Evolutionary conservation across 1,140 invertebrate species (phyloP).

Genomic region (Lutraria rhynchaena): DNA sequence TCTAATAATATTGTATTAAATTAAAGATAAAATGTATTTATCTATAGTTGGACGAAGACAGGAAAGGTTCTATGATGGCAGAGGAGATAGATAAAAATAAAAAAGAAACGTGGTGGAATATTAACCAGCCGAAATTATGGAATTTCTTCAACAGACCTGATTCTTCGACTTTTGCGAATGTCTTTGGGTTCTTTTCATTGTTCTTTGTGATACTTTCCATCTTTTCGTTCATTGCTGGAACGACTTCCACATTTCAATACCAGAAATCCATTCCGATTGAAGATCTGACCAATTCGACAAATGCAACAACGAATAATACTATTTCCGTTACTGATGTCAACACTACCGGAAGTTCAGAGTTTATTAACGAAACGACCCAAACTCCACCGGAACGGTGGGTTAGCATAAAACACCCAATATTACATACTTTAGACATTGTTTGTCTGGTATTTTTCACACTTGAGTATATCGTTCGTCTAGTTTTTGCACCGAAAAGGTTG

Average conservation of each 20-base stretch:
- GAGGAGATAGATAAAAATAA: not conserved
- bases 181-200: constrained; percentile 62
- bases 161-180: constrained; percentile 45
- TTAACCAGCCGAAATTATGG: constrained; percentile 40
- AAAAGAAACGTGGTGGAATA: constrained; percentile 49
- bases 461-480: constrained; percentile 80
- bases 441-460: constrained; percentile 82
- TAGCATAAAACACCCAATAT: constrained; percentile 48
- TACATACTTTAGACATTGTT: constrained; percentile 67
- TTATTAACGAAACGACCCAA: not conserved
- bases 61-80: constrained; percentile 39
- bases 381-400: not conserved
- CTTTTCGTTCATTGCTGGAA: constrained; percentile 67
- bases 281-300: too few species aligned
- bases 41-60: constrained; percentile 61
- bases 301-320: not conserved
- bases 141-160: constrained; percentile 49
- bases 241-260: constrained; percentile 50
- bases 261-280: not conserved
- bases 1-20: too few species aligned
- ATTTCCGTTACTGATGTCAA: not conserved
- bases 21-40: too few species aligned
- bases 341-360: not conserved
- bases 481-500: constrained; percentile 79
- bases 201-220: constrained; percentile 66